Evolutionary conservation across 2,888 invertebrate species (phyloP), one percentile per base, ranked within the genome.

Genomic region (Gasteruption jaculator): DNA sequence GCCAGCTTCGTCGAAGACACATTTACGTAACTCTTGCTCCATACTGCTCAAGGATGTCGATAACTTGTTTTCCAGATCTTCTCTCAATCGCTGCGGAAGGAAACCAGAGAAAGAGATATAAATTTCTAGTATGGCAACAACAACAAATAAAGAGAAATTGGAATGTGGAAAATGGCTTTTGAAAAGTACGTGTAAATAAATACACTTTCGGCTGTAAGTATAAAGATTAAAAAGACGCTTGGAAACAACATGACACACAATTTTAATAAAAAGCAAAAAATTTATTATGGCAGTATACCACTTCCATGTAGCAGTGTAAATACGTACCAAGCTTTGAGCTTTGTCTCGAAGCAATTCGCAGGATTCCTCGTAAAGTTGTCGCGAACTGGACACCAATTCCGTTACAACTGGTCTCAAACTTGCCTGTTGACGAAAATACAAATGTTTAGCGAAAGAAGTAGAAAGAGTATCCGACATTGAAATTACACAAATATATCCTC

Each of bases 401-500:
- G 89, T 88, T 27, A 92, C 80, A 54, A 86, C 80, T 14, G 82
- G 77, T 32, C 93, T 73, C 46, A 88, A 73, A 45, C 79, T 81
- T 15, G 85, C 82, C 70, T 79, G 62, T 40, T 63, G 58, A 42
- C 49, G 38, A 41, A 42, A 43, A 40, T 30, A 20, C 15, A 41
- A 30, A 14, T 4, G 24, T 31, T n/a, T 34, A 22, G 16, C 26
- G 16, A 7, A 14, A 20, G 10, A n/a, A 33, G 19, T 22, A 7
- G 15, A 4, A 15, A 18, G 6, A 8, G 12, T 21, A 29, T 7
- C 19, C 29, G 11, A 30, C 30, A 27, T 21, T 11, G 11, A 1
- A 25, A 25, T 10, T 5, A 5, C 39, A 25, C 27, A 36, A 15
- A 19, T 26, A 8, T 15, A 29, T 19, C 63, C 71, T 63, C 60